Conservation (phyloP, 2,797 vertebrate species). For the Melanotaenia parkinsoni region DNA sequence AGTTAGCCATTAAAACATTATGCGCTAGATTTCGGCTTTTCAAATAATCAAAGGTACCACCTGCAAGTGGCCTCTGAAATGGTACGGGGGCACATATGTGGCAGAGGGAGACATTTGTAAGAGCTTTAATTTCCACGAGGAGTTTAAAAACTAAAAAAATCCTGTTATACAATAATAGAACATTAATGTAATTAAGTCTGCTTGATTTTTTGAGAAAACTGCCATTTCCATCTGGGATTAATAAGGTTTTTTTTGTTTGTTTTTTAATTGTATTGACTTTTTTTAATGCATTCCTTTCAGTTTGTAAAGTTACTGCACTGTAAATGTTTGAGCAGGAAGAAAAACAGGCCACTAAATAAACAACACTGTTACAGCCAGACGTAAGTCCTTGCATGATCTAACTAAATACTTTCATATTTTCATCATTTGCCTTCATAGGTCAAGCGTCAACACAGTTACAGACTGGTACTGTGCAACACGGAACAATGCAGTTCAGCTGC, state of each 20-base stretch:
- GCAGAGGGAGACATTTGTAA: conserved; percentile 33
- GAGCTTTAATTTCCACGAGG: conserved; percentile 8
- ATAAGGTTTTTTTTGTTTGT: neutral
- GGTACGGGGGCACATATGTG: conserved; percentile 54
- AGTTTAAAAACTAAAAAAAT: conserved; percentile 5
- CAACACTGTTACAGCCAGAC: neutral
- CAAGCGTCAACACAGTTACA: conserved; percentile 18
- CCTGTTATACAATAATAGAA: neutral
- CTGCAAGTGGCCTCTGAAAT: conserved; percentile 69
- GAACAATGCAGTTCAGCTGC: conserved; percentile 63
- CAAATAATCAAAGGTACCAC: conserved; percentile 65
- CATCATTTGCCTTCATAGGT: neutral
- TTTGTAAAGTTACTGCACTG: neutral
- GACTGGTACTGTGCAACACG: conserved; percentile 31
- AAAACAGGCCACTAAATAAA: conserved; percentile 16
- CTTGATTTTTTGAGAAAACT: neutral
- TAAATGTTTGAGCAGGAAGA: conserved; percentile 2
- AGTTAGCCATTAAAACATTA: conserved; percentile 76
- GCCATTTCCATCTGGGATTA: neutral
- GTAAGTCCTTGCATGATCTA: neutral
- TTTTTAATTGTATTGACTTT: neutral
- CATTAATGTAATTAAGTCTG: neutral
- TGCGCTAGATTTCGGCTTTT: conserved; percentile 58
- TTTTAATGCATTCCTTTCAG: neutral
- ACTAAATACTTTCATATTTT: conserved; percentile 1